Percentiles rank a stretch among this genome's conserved stretches.
phyloP scores from a whole-genome alignment of 2,113 vertebrate genomes.

The Mormyrus lacerda region DNA sequence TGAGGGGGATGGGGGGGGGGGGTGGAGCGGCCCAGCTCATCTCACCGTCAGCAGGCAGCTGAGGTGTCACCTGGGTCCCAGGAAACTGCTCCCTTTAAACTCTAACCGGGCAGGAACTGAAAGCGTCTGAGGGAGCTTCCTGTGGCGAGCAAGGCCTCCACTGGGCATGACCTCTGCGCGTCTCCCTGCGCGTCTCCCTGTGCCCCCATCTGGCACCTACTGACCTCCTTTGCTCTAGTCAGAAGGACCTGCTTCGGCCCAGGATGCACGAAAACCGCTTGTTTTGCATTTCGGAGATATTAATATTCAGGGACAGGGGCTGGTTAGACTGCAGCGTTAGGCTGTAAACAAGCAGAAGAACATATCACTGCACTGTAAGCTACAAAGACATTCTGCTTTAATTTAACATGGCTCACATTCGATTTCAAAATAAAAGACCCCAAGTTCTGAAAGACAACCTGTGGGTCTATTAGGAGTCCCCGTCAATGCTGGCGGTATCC shows the following conservation, averaged over 20 bases:
- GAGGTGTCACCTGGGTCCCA: not conserved
- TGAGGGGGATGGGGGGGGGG: too few species aligned
- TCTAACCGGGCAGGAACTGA: not conserved
- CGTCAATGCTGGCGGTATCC: not conserved
- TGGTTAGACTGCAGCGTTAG: not conserved
- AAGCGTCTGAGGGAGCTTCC: not conserved
- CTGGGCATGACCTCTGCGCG: not conserved
- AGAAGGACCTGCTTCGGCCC: slow-evolving; percentile 15
- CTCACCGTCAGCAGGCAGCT: not conserved
- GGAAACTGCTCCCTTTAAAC: not conserved
- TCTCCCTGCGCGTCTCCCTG: not conserved
- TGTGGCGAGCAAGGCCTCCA: not conserved
- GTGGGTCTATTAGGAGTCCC: not conserved
- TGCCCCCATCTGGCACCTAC: slow-evolving; percentile 42
- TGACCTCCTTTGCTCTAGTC: slow-evolving; percentile 44
- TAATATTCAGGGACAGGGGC: slow-evolving; percentile 5
- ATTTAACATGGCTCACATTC: not conserved
- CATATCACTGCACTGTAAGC: not conserved
- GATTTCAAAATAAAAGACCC: not conserved
- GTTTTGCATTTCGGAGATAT: slow-evolving; percentile 54
- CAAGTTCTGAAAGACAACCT: not conserved
- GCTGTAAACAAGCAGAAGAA: not conserved
- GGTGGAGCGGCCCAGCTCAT: not conserved
- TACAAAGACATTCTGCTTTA: not conserved
- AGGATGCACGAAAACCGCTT: slow-evolving; percentile 30